Percentiles rank a stretch among this genome's conserved stretches.
Conservation (phyloP, 2,888 invertebrate genomes). For the Nebria brevicollis region DNA sequence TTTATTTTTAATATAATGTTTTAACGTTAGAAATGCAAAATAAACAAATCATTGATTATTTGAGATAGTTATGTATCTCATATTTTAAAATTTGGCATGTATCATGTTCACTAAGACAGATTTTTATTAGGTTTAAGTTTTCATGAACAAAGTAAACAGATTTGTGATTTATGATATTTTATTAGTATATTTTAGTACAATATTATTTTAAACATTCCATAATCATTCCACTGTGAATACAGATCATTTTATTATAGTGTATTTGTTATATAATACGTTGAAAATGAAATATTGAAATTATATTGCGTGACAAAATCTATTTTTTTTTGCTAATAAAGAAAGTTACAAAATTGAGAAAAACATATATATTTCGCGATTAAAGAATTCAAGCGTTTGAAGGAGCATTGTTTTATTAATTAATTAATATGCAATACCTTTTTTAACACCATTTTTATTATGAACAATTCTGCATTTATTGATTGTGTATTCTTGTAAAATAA, state of each 20-base stretch:
- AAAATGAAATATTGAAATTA: background rate
- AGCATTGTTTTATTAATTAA: too few relatives aligned
- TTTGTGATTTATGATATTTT: constrained; percentile 39
- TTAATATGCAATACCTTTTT: too few relatives aligned
- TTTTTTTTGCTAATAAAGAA: too few relatives aligned
- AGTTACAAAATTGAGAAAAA: too few relatives aligned
- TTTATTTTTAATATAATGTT: too few relatives aligned
- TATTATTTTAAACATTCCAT: constrained; percentile 38
- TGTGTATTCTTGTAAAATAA: background rate
- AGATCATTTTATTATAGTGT: constrained; percentile 21
- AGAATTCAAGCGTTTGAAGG: too few relatives aligned
- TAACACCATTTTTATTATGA: too few relatives aligned
- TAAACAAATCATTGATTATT: background rate
- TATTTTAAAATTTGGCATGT: background rate
- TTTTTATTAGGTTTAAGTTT: constrained; percentile 13
- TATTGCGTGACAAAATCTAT: background rate
- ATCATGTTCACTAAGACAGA: background rate
- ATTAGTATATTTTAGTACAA: constrained; percentile 30
- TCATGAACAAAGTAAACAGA: constrained; percentile 35
- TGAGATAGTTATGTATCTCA: background rate
- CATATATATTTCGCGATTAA: too few relatives aligned
- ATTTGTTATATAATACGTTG: background rate
- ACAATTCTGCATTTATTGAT: background rate
- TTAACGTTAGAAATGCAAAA: background rate
- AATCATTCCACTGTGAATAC: constrained; percentile 35